A percentile compares a stretch with the other conserved stretches of the same genome.
phyloP scores from a whole-genome alignment of 2,797 vertebrate genomes.

The Austrolebias charrua region DNA sequence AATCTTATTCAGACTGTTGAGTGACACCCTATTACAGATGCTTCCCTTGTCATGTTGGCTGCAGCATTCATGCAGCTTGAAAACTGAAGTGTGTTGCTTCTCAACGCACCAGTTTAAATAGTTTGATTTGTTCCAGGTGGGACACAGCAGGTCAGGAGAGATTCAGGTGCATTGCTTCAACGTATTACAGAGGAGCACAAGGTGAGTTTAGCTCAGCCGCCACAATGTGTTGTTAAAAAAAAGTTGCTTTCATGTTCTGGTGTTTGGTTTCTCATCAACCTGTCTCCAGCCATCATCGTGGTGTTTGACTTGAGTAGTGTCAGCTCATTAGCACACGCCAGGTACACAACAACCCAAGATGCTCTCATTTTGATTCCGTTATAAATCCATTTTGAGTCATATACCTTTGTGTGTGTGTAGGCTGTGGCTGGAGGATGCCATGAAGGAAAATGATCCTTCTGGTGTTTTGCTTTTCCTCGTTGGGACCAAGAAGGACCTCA shows the following conservation, averaged over 20 bases:
- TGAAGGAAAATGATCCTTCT: constrained; percentile 94
- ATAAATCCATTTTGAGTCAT: background rate
- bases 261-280: constrained; percentile 1
- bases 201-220: constrained; percentile 69
- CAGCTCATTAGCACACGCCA: constrained; percentile 85
- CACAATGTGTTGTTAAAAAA: background rate
- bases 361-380: background rate
- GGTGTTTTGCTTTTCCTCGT: constrained; percentile 93
- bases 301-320: constrained; percentile 91
- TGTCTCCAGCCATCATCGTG: constrained; percentile 88
- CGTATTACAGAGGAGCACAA: constrained; percentile 96
- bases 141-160: constrained; percentile 96
- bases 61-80: too few species aligned
- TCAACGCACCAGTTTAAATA: background rate
- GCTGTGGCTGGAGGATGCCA: constrained; percentile 91
- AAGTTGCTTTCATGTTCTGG: too few species aligned
- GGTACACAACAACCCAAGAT: constrained; percentile 68
- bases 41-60: too few species aligned
- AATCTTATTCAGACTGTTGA: background rate
- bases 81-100: too few species aligned
- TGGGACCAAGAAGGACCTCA: constrained; percentile 95
- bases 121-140: constrained; percentile 79
- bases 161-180: constrained; percentile 97
- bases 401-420: constrained; percentile 45
- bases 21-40: too few species aligned